phyloP scores from a whole-genome alignment of 1,140 invertebrate genomes.

The Acromyrmex charruanus region DNA sequence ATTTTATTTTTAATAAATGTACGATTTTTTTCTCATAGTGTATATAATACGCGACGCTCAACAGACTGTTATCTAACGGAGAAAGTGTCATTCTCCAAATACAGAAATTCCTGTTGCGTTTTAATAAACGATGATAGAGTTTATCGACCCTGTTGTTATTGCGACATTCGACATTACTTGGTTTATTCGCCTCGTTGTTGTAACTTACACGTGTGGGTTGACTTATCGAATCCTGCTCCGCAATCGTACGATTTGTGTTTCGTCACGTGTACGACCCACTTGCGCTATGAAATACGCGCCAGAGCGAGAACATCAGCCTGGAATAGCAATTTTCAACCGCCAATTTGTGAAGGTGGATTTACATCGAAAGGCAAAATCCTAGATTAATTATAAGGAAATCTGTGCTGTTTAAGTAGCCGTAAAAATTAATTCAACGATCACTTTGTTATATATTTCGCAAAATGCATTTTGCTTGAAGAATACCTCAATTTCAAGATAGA shows the following conservation, averaged over 20 bases:
- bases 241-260: conserved; percentile 65
- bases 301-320: conserved; percentile 32
- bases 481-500: neutral
- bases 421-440: conserved; percentile 10
- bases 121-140: neutral
- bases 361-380: neutral
- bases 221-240: conserved; percentile 30
- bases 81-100: neutral
- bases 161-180: conserved; percentile 6
- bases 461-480: neutral
- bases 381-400: neutral
- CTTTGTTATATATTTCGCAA: neutral
- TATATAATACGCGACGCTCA: neutral
- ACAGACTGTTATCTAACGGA: conserved; percentile 14
- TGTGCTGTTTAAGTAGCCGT: conserved; percentile 8
- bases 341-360: conserved; percentile 7
- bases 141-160: conserved; percentile 53
- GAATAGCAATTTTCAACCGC: conserved; percentile 10
- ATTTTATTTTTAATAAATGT: neutral
- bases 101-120: neutral
- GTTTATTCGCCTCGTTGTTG: neutral
- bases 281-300: conserved; percentile 42
- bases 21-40: neutral
- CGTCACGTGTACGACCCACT: conserved; percentile 67
- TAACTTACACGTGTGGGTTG: conserved; percentile 41